Conservation (phyloP, 2,888 invertebrate species). For the Trissoscelio sp. region DNA sequence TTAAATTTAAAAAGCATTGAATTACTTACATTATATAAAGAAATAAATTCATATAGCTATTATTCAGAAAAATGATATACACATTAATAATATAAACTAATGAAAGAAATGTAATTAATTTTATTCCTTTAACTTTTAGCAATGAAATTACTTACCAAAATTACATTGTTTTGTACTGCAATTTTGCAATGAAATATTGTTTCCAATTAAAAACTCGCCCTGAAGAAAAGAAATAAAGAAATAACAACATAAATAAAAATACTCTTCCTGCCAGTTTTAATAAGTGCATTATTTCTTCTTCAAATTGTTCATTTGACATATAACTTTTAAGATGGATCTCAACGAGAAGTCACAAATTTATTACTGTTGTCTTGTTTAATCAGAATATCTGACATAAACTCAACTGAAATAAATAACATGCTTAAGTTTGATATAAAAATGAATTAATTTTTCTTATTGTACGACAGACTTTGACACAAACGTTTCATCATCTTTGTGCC, state of each 20-base stretch:
- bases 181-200: not conserved
- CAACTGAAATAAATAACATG: not conserved
- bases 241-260: not conserved
- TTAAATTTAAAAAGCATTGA: too few species aligned
- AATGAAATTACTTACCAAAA: not conserved
- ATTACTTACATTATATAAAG: too few species aligned
- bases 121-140: too few species aligned
- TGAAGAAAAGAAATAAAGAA: not conserved
- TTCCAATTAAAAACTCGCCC: not conserved
- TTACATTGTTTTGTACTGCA: not conserved
- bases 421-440: too few species aligned
- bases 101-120: too few species aligned
- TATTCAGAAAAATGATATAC: too few species aligned
- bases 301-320: not conserved
- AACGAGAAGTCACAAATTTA: not conserved
- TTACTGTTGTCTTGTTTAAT: not conserved
- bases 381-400: not conserved
- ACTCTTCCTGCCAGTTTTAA: not conserved
- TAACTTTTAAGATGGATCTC: not conserved
- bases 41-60: too few species aligned
- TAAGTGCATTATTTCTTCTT: not conserved
- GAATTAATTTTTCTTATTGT: not conserved
- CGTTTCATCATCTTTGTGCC: not conserved
- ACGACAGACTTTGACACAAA: not conserved
- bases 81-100: too few species aligned